Evolutionary conservation across 2,113 vertebrate genomes (phyloP), one percentile per base, ranked within the genome.

Genomic region (Shinisaurus crocodilurus): DNA sequence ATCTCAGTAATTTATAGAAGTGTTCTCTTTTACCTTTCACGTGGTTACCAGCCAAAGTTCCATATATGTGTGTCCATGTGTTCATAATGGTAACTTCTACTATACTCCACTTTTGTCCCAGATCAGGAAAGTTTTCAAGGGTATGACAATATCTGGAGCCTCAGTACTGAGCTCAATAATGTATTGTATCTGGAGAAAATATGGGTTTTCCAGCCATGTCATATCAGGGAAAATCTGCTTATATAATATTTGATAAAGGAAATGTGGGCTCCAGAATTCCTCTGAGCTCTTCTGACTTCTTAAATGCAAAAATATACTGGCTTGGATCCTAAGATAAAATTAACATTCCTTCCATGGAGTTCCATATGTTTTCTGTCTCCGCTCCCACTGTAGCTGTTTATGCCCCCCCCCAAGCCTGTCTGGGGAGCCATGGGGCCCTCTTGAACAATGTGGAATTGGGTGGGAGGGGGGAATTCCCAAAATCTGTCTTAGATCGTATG

Each of bases 151-250:
- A n/a, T 92, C 40, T 0, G 1, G 27, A 86, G 90, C 95, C 60
- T 93, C 79, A 93, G 90, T 88, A 82, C 45, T 90, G 57, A 92
- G 65, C 54, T 90, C 13, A 0, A 45, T 27, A 2, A 37, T 69
- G 5, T 43, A 34, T 75, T 1, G 18, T 43, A 60, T 37, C 87
- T 93, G 79, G n/a, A 90, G 82, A 72, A 91, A 69, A 37, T 88
- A 65, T 87, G 48, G 5, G 79, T 77, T 82, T 87, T 85, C 79
- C 83, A 43, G 37, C 4, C 37, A 25, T 77, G 32, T 88, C 70
- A 91, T 0, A 69, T 86, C 85, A 60, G 88, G n/a, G 72, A 89
- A n/a, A 54, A 82, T 93, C 90, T 92, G 50, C 80, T 77, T 88
- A 18, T 1, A 25, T 93, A 89, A 50, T 27, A 67, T 34, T 72